phyloP scores from a whole-genome alignment of 2,113 vertebrate species.

The Scopus umbretta region DNA sequence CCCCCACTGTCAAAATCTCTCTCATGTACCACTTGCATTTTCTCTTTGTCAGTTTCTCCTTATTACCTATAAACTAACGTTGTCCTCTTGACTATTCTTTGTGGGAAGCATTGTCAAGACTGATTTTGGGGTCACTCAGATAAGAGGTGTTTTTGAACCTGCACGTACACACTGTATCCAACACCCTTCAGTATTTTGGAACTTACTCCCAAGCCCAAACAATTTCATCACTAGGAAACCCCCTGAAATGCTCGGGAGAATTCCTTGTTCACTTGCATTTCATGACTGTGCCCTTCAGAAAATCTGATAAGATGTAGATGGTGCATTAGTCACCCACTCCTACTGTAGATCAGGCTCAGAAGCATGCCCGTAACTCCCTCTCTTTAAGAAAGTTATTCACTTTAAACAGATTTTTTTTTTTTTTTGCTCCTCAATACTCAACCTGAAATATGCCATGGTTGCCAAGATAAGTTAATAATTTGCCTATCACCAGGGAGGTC shows the following conservation, averaged over 20 bases:
- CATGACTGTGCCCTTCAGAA: background rate
- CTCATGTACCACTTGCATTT: background rate
- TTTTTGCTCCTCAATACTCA: background rate
- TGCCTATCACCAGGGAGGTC: background rate
- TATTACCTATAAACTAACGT: background rate
- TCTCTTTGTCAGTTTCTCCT: background rate
- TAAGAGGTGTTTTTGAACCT: background rate
- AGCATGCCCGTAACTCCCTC: background rate
- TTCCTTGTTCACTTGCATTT: background rate
- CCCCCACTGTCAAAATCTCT: background rate
- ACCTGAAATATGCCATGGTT: background rate
- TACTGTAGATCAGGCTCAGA: background rate
- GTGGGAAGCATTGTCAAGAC: background rate
- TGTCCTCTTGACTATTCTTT: background rate
- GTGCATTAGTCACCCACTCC: background rate
- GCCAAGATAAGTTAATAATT: background rate
- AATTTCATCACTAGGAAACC: background rate
- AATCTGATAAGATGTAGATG: background rate
- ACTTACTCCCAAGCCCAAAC: background rate
- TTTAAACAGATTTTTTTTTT: background rate
- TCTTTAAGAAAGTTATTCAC: background rate
- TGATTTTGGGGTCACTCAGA: background rate
- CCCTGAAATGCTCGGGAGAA: background rate
- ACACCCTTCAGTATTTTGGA: background rate
- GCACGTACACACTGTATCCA: accelerated